These are phyloP conservation scores for Papilio polyxenes DNA, from an alignment of 1,140 invertebrate genomes.

Conservation along the genomic window DNA sequence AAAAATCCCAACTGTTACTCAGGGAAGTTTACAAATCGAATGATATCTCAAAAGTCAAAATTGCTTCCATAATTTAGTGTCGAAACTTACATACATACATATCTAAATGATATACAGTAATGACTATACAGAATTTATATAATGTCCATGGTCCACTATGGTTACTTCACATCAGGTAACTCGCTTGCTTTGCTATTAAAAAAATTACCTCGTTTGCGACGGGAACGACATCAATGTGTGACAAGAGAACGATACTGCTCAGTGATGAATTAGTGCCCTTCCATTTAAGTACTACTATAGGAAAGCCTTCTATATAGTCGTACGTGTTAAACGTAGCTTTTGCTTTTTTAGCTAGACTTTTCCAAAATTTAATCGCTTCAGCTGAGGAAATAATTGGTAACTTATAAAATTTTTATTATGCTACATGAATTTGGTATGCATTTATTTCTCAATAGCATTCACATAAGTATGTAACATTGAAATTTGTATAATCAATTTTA, in stretches of 20 bases:
- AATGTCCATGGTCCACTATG: no score
- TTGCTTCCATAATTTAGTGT: no score
- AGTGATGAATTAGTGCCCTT: background rate
- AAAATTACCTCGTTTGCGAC: conserved; percentile 2
- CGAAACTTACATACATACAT: no score
- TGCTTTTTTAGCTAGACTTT: background rate
- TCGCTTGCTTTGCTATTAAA: background rate
- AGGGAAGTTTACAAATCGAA: no score
- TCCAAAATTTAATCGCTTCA: conserved; percentile 8
- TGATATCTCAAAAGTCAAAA: no score
- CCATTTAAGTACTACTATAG: conserved; percentile 1
- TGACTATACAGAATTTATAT: no score
- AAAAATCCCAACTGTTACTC: no score
- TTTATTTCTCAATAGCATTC: no score
- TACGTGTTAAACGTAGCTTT: background rate
- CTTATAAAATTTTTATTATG: background rate
- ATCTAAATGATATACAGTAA: no score
- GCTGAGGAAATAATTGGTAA: background rate
- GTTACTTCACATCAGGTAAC: no score
- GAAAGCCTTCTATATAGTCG: background rate
- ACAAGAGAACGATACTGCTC: background rate
- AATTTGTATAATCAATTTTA: no score
- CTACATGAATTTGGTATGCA: background rate
- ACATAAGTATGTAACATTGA: no score
- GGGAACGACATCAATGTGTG: conserved; percentile 17